Evolutionary conservation across 1,140 invertebrate species (phyloP), one percentile per base, ranked within the genome.

Genomic region (Hestina assimilis): DNA sequence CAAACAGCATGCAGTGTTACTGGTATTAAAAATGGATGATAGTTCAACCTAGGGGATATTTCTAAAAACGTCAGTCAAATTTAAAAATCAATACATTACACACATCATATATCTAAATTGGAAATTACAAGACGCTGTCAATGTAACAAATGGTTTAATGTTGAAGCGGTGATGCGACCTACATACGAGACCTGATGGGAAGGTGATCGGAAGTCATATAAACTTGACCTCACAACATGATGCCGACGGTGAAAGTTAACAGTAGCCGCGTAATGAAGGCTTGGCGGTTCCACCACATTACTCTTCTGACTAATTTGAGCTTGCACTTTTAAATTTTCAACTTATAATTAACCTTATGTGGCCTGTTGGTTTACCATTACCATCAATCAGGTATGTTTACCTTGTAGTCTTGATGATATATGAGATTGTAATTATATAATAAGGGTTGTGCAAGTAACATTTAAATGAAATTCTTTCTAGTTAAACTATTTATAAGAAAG

Each of bases 171-270:
- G 66, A 79, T 72, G 61, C 66, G 71, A 72, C 75, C 79, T 55
- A 79, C 72, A 69, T 79, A 56, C 15, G 26, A 33, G 35, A 41
- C 31, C 14, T 50, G 64, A 63, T 56, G 66, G 59, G 59, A 66
- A 68, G 60, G 58, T 74, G 63, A 63, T 79, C 66, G 71, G 70
- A 72, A 75, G 68, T 78, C 69, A 66, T 66, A 58, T 78, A 79
- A 83, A 85, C 79, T 85, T 85, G 78, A 85, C 79, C 82, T 51
- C 69, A 33, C 55, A 60, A 51, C 31, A 56, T 58, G 58, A 47
- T 58, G 40, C 31, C 35, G 57, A 61, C 60, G 71, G 83, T 75
- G 83, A 86, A 86, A 86, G 83, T 80, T 48, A 61, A 72, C 77
- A 72, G 82, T 77, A 83, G 80, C 73, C 43, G 55, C 41, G 45